Evolutionary conservation across 2,797 vertebrate species (phyloP).

Genomic region (Diplodus puntazzo): DNA sequence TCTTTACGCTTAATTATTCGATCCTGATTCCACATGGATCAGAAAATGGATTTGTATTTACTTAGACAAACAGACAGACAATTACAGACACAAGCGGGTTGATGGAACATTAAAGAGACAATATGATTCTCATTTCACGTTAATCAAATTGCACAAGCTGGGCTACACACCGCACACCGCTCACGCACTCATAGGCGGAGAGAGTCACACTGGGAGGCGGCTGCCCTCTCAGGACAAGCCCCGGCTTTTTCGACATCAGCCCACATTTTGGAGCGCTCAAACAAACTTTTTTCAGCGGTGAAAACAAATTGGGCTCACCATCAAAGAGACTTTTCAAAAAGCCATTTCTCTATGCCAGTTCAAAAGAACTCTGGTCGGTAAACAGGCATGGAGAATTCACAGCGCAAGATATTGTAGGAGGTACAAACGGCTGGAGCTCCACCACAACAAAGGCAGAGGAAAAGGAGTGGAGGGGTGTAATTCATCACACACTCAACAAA

Average conservation of each 20-base stretch:
- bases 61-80: slow-evolving; percentile 12
- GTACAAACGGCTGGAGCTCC: slow-evolving; percentile 77
- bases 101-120: slow-evolving; percentile 22
- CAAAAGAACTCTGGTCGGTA: slow-evolving; percentile 77
- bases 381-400: slow-evolving; percentile 81
- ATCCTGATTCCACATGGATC: not conserved
- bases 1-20: not conserved
- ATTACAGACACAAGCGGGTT: not conserved
- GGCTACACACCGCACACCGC: not conserved
- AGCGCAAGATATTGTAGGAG: slow-evolving; percentile 79
- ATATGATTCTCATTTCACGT: slow-evolving; percentile 29
- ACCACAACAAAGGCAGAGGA: slow-evolving; percentile 80
- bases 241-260: slow-evolving; percentile 35
- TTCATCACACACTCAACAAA: slow-evolving; percentile 83
- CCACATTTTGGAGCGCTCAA: slow-evolving; percentile 66
- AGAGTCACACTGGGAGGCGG: slow-evolving; percentile 20
- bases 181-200: not conserved
- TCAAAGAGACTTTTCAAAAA: slow-evolving; percentile 84
- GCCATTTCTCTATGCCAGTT: slow-evolving; percentile 78
- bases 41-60: slow-evolving; percentile 14
- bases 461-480: slow-evolving; percentile 79
- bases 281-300: slow-evolving; percentile 78
- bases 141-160: not conserved
- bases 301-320: slow-evolving; percentile 83
- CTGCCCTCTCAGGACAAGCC: slow-evolving; percentile 64